Evolutionary conservation across 2,113 vertebrate genomes (phyloP).

Genomic region (Ailuropoda melanoleuca): DNA sequence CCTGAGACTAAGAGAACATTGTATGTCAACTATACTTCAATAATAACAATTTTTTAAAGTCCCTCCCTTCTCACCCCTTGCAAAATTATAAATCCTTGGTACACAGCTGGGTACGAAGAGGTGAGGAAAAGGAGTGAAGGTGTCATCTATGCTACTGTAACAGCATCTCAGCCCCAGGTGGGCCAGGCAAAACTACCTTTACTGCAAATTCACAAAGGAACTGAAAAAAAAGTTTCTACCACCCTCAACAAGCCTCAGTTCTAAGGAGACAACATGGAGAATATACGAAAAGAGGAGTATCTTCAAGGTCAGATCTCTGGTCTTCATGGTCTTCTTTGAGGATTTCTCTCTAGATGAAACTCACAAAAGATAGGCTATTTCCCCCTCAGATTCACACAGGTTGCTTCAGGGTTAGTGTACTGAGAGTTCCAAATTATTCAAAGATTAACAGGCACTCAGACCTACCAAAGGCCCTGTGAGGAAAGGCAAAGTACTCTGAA

Average conservation of each 20-base stretch:
- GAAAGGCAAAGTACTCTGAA: neutral
- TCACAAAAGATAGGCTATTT: neutral
- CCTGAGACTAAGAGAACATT: neutral
- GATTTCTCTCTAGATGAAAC: neutral
- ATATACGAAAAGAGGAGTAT: neutral
- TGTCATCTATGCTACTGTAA: accelerated
- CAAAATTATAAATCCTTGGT: neutral
- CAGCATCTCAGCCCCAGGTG: neutral
- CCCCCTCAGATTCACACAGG: neutral
- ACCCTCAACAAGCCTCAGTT: neutral
- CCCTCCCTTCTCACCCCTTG: neutral
- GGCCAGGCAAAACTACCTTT: neutral
- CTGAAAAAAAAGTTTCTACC: neutral
- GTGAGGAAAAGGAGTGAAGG: neutral
- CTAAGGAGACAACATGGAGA: neutral
- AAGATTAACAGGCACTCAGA: neutral
- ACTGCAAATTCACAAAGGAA: neutral
- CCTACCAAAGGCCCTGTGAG: neutral
- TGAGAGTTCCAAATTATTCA: neutral
- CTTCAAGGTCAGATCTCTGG: neutral
- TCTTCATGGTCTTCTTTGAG: neutral
- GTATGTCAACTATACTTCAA: neutral
- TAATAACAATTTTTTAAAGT: neutral
- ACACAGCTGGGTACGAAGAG: neutral
- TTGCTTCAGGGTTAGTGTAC: neutral